Base-by-base conservation (phyloP, 2,888 invertebrate genomes). In the Anoplius nigerrimus region DNA sequence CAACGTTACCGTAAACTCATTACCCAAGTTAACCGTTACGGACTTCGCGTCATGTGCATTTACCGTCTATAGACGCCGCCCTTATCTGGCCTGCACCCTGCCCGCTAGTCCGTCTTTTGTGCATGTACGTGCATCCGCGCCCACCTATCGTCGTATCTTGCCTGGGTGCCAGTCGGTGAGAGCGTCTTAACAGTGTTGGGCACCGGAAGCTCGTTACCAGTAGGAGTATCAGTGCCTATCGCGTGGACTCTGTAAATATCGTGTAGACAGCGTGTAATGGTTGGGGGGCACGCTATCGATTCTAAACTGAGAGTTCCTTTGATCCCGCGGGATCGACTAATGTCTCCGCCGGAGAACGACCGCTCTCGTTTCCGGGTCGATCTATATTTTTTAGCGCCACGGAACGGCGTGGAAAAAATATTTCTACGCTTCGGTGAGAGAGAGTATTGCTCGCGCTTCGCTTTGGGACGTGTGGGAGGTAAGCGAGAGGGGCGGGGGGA, bases 1-100 rank as follows among this genome's bases (percentile, higher is more conserved):
- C 69, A 52, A 48, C 43, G 68, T 62, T 51, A 62, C 62, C 66
- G 66, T 77, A 79, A 79, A 79, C 74, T 77, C 75, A 75, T 79
- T 79, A 76, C 60, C 60, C 61, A 53, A 73, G 71, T 78, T 75
- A 73, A 78, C 66, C 58, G 58, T 70, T 58, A 59, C 52, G 63
- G 66, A 69, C 63, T 72, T 56, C 42, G 51, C 53, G 60, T 55
- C 62, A 61, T 48, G 24, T 54, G 45, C 59, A 58, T 70, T 72
- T 57, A 54, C 42, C 58, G 56, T 62, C 64, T 57, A 52, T 56
- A 62, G 56, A 62, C 24, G 18, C n/a, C 21, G 63, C 53, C 62
- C 58, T 63, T 51, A 43, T 71, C 61, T 48, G 8, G 11, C 51
- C 21, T 48, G 45, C 43, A 51, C 18, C 16, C 57, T n/a, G n/a